A percentile compares a stretch with the other conserved stretches of the same genome.
Evolutionary conservation across 2,797 vertebrate species (phyloP).

Genomic region (Parauchenoglanis ngamensis): DNA sequence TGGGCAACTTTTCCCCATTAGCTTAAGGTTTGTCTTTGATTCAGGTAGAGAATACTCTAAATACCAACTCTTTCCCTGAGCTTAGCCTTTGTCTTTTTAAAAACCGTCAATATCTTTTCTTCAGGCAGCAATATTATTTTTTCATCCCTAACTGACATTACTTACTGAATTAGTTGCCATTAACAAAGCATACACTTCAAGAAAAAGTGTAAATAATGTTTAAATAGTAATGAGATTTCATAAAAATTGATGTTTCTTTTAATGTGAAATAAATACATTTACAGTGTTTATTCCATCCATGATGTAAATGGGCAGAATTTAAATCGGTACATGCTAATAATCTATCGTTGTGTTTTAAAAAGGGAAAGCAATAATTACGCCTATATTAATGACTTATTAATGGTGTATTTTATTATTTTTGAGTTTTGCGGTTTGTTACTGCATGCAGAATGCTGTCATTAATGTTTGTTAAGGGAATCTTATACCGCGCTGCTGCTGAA

Average conservation of each 20-base stretch:
- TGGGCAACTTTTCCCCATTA: constrained; percentile 50
- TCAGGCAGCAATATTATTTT: not conserved
- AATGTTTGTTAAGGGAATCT: not conserved
- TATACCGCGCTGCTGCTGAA: not conserved
- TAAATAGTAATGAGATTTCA: not conserved
- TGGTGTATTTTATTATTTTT: not conserved
- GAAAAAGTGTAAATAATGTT: not conserved
- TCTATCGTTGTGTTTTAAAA: not conserved
- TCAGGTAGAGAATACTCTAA: not conserved
- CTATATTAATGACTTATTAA: not conserved
- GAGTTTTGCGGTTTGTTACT: not conserved
- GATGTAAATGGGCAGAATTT: not conserved
- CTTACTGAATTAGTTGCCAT: not conserved
- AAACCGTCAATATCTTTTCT: not conserved
- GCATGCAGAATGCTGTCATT: not conserved
- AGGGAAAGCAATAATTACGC: not conserved
- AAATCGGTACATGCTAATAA: not conserved
- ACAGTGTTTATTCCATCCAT: not conserved
- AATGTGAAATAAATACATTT: not conserved
- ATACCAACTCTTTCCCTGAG: not conserved
- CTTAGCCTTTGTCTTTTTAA: no score
- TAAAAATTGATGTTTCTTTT: not conserved
- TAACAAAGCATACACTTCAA: not conserved
- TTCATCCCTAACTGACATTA: not conserved
- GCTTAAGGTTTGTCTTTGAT: not conserved